Conservation (phyloP, 2,797 vertebrate species). For the Clarias pachynema region DNA sequence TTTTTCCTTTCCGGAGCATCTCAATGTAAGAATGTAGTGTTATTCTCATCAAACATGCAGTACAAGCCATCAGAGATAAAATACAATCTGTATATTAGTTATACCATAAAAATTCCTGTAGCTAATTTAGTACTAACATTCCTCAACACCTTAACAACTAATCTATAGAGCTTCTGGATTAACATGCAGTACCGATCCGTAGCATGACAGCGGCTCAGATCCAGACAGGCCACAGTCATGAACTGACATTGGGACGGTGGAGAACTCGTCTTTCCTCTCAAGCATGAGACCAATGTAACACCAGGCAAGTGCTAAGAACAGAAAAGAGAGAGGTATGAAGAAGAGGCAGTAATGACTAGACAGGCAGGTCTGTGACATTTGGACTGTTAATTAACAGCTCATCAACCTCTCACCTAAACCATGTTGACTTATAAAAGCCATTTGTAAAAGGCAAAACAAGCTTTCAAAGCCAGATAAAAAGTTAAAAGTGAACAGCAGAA, state of each 20-base stretch:
- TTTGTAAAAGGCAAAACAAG: neutral
- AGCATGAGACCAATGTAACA: conserved; percentile 84
- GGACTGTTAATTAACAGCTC: neutral
- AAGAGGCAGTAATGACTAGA: neutral
- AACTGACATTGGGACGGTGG: conserved; percentile 76
- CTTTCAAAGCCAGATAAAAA: neutral
- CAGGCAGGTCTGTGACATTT: conserved; percentile 23
- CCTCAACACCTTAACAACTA: neutral
- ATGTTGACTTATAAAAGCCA: neutral
- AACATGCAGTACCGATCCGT: conserved; percentile 73
- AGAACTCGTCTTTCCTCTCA: conserved; percentile 80
- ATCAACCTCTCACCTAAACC: neutral
- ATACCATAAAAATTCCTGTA: neutral
- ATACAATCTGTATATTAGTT: neutral
- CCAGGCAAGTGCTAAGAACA: conserved; percentile 77
- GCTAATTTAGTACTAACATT: neutral
- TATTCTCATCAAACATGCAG: neutral
- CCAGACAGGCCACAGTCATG: conserved; percentile 83
- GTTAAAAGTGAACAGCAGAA: neutral
- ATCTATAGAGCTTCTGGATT: neutral
- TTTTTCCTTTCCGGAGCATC: neutral
- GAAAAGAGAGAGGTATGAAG: neutral
- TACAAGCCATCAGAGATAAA: neutral
- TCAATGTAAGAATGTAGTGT: neutral
- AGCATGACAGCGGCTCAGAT: conserved; percentile 78